phyloP scores from a whole-genome alignment of 2,113 vertebrate species.

The Hiodon alosoides region DNA sequence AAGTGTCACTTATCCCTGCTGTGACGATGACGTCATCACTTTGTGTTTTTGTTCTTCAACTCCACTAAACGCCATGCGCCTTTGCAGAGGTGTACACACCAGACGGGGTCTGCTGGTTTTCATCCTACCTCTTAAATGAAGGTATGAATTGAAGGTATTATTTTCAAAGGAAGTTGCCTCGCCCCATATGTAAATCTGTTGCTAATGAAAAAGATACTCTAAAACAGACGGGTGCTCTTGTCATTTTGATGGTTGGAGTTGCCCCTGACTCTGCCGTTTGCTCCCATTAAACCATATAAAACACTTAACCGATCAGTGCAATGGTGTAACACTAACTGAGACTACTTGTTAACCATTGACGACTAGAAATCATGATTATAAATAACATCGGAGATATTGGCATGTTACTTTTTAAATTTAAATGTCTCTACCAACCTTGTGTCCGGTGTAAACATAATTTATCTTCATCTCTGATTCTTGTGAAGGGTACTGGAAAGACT shows the following conservation, averaged over 20 bases:
- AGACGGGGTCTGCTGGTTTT: neutral
- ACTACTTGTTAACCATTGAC: neutral
- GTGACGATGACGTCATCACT: too few relatives aligned
- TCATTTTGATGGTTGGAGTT: constrained; percentile 1
- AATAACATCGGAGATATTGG: neutral
- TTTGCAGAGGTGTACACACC: neutral
- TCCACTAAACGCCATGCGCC: neutral
- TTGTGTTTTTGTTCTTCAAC: too few relatives aligned
- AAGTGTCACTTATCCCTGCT: too few relatives aligned
- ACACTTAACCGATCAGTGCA: neutral
- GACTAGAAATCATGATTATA: neutral
- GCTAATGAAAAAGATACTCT: neutral
- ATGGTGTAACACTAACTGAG: neutral
- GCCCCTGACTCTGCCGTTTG: neutral
- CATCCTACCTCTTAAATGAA: neutral
- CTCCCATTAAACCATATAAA: neutral
- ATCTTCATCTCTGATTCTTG: too few relatives aligned
- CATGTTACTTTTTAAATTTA: neutral
- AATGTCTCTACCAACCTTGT: too few relatives aligned
- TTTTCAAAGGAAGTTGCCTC: neutral
- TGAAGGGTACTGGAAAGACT: neutral
- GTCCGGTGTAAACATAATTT: too few relatives aligned
- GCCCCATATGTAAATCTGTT: neutral
- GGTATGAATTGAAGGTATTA: neutral
- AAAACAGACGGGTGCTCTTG: neutral